Evolutionary conservation across 1,140 invertebrate genomes (phyloP), one percentile per base, ranked within the genome.

Genomic region (Habropoda laboriosa): DNA sequence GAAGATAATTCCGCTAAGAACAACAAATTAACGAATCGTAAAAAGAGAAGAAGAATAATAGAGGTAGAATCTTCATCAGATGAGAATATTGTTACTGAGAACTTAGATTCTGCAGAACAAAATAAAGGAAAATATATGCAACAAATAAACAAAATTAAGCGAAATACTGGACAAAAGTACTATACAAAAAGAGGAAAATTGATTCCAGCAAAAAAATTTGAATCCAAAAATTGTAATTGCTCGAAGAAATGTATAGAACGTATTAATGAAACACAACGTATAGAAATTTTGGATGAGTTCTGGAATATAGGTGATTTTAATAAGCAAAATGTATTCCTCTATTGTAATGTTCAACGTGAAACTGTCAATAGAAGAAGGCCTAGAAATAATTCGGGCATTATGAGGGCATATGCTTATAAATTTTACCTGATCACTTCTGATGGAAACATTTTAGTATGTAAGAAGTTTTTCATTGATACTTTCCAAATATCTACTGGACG

Each of bases 71-170:
- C 80, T 76, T 71, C 51, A 78, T 81, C 80, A 78, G 40, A 77
- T 63, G 74, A 81, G 27, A 38, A 71, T 77, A 71, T 64, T 81
- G 45, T 68, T 76, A 81, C 38, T 78, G 49, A 81, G 60, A 81
- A 78, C 40, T 81, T 66, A 30, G 40, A 81, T 81, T 78, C 60
- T 78, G 58, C 40, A 78, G 18, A 78, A 78, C 5, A 81, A 81
- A 76, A 68, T 61, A 81, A 76, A 76, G 79, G 13, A 78, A 81
- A 81, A 81, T 78, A 81, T 66, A 35, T 32, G 60, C 75, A 77
- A 71, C 75, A 77, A 71, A 72, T 81, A 79, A 80, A 42, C 78
- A 74, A 83, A 80, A 80, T 76, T 79, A 82, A 72, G 67, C 73
- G 55, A 81, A 80, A 76, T 76, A 16, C 10, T 5, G 67, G 81